These are phyloP conservation scores for Andricus quercusramuli DNA, from an alignment of 2,888 invertebrate species.

Conservation along the genomic window DNA sequence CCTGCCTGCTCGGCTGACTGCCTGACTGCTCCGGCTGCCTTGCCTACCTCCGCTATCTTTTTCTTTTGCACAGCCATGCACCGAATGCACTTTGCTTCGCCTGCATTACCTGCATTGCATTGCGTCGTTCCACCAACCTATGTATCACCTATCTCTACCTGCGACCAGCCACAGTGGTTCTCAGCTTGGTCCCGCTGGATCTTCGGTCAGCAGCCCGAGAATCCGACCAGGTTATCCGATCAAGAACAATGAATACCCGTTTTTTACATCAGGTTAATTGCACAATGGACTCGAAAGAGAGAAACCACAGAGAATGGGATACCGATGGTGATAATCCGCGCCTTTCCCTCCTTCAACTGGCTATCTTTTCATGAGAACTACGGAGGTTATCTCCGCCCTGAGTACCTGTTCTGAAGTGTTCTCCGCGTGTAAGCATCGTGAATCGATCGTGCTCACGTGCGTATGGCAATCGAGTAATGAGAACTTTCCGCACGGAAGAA, in stretches of 20 bases:
- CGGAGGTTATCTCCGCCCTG: constrained; percentile 40
- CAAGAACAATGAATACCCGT: constrained; percentile 31
- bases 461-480: constrained; percentile 54
- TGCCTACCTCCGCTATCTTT: constrained; percentile 62
- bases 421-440: constrained; percentile 44
- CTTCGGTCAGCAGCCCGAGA: not conserved
- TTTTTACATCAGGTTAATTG: constrained; percentile 25
- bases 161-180: constrained; percentile 48
- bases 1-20: constrained; percentile 47
- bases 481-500: constrained; percentile 55
- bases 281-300: constrained; percentile 11
- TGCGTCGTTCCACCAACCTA: constrained; percentile 57
- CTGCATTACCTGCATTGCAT: constrained; percentile 56
- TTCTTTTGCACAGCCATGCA: constrained; percentile 65
- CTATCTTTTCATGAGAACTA: constrained; percentile 47
- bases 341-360: constrained; percentile 15
- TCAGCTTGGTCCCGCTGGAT: constrained; percentile 13
- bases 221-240: not conserved
- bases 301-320: constrained; percentile 5
- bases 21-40: constrained; percentile 41
- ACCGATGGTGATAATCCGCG: constrained; percentile 23
- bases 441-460: constrained; percentile 54
- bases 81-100: constrained; percentile 67
- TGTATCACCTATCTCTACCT: constrained; percentile 51
- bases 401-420: constrained; percentile 18